Evolutionary conservation across 2,888 invertebrate species (phyloP).

Genomic region (Thera obeliscata): DNA sequence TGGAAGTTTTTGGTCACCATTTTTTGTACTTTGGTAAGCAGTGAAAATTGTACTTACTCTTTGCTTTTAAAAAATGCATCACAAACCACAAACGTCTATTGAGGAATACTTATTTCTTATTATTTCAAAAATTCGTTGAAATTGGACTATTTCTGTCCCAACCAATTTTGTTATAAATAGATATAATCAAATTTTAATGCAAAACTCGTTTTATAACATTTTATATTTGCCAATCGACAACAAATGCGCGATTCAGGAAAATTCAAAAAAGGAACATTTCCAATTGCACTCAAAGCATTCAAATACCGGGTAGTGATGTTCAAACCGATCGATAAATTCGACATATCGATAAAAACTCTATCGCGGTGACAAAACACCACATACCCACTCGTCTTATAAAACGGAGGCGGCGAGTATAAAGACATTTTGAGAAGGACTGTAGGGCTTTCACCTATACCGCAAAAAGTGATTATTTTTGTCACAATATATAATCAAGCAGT

Average conservation of each 20-base stretch:
- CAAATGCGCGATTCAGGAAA: no score
- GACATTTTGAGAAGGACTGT: slow-evolving; percentile 63
- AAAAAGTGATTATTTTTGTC: slow-evolving; percentile 43
- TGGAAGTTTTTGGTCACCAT: slow-evolving; percentile 7
- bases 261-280: slow-evolving; percentile 9
- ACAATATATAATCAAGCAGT: slow-evolving; percentile 17
- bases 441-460: slow-evolving; percentile 60
- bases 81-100: no score
- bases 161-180: no score
- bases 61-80: no score
- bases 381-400: slow-evolving; percentile 50
- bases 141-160: no score
- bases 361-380: slow-evolving; percentile 36
- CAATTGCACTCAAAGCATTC: slow-evolving; percentile 17
- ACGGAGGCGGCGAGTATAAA: slow-evolving; percentile 65
- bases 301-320: slow-evolving; percentile 31
- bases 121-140: no score
- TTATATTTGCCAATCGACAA: no score
- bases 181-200: no score
- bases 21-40: no score
- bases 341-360: slow-evolving; percentile 50
- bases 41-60: no score
- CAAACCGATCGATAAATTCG: slow-evolving; percentile 18
- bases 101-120: no score
- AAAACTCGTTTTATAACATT: no score